Conservation (phyloP, 2,113 vertebrate species). For the Leucosticte australis region DNA sequence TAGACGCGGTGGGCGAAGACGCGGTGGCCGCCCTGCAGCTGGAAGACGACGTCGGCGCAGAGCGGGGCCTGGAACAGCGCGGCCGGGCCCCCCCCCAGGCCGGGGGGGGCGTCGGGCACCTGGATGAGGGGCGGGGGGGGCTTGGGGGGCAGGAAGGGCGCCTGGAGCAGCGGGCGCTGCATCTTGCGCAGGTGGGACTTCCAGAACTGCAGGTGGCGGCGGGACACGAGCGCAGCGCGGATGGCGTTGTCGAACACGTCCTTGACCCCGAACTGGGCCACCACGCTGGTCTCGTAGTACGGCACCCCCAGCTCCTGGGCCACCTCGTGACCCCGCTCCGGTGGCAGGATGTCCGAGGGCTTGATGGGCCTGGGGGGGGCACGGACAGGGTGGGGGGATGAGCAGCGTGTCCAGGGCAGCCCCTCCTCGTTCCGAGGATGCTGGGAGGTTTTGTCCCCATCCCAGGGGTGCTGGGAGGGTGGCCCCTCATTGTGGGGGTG, state of each 20-base stretch:
- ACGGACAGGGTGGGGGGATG: fast-evolving
- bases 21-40: constrained; percentile 75
- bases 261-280: constrained; percentile 91
- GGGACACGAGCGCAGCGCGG: constrained; percentile 87
- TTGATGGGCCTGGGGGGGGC: constrained; percentile 81
- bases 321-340: constrained; percentile 87
- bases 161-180: constrained; percentile 86
- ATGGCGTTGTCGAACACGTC: constrained; percentile 94
- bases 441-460: no score
- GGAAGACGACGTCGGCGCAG: constrained; percentile 85
- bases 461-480: not conserved
- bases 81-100: constrained; percentile 72
- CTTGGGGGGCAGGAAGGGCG: constrained; percentile 85
- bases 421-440: not conserved
- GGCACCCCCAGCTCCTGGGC: constrained; percentile 90
- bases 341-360: constrained; percentile 86
- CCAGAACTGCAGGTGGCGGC: constrained; percentile 92
- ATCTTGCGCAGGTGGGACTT: constrained; percentile 90
- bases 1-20: constrained; percentile 88
- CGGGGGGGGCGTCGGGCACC: constrained; percentile 76
- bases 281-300: constrained; percentile 91
- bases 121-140: constrained; percentile 84
- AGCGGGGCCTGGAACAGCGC: constrained; percentile 82
- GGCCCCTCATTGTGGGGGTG: no score
- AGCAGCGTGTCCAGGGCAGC: not conserved